Base-by-base conservation (phyloP, 2,797 vertebrate species). In the Lepidocolaptes lacrymiger region DNA sequence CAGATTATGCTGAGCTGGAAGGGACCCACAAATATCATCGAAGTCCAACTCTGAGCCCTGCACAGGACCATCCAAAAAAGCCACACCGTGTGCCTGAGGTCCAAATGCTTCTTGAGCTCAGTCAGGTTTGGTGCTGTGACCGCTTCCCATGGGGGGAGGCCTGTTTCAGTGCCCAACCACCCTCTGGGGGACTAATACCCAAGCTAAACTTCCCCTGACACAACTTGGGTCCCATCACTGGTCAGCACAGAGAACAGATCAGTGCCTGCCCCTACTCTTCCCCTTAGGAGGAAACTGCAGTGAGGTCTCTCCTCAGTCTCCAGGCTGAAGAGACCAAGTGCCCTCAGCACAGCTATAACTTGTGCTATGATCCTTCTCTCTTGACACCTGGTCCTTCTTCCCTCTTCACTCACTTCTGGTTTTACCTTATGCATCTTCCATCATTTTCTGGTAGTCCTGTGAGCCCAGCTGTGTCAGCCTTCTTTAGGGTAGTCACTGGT, bases 401-500 rank as follows among this genome's bases (percentile, higher is more conserved):
- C 44, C 18, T 63, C 15, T 80, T 30, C 28, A 10, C 21, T 58
- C 58, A 39, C 32, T 3, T 0, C 11, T 73, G 17, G 63, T 8
- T 22, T 83, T 64, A 15, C 12, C 15, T 62, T 71, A 39, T 71
- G 28, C 17, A 23, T 49, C 27, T 88, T 84, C 49, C 23, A 59
- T 32, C 11, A 4, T 89, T 89, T 85, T 34, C 36, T 74, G 41
- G 12, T 37, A 32, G 32, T 37, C 19, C 28, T 56, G 43, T 32
- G 26, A 78, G 12, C 52, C 34, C 32, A 44, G 16, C 14, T 3
- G 1, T 28, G 8, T 75, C 62, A 58, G 12, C 27, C 14, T 72
- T 64, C 34, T 68, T 43, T 37, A 61, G 12, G 10, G 6, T 23
- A 61, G 59, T 22, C 0, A 0, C 39, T 41, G 17, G 14, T 37